These are phyloP conservation scores for Cyprinella venusta DNA, from an alignment of 2,797 vertebrate genomes.

Conservation along the genomic window DNA sequence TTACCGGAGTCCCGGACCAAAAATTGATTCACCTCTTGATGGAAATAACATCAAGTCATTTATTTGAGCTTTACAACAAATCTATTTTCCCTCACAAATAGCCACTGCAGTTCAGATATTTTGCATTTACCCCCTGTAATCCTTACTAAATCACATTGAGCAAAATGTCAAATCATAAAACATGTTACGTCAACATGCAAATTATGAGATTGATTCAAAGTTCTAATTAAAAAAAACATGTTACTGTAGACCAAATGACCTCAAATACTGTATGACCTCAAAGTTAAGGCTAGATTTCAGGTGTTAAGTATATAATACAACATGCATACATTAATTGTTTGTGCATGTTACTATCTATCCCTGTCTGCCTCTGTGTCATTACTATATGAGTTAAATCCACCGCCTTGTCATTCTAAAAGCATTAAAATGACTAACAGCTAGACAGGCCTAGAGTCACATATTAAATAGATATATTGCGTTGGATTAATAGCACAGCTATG, in stretches of 20 bases:
- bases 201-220: neutral
- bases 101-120: neutral
- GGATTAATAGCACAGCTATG: conserved; percentile 76
- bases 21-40: too few relatives aligned
- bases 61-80: neutral
- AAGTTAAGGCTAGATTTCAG: neutral
- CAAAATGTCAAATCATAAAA: neutral
- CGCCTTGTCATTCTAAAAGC: conserved; percentile 64
- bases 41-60: too few relatives aligned
- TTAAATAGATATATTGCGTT: conserved; percentile 76
- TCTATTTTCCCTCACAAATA: neutral
- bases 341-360: conserved; percentile 20
- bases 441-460: conserved; percentile 68
- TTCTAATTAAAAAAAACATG: neutral
- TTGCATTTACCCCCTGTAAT: neutral
- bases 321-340: conserved; percentile 27
- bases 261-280: neutral
- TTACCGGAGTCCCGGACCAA: too few relatives aligned
- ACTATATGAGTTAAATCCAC: conserved; percentile 58
- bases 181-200: neutral
- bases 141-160: neutral
- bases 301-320: neutral
- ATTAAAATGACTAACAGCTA: conserved; percentile 73
- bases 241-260: neutral
- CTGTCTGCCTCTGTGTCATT: conserved; percentile 14